Base-by-base conservation (phyloP, 23 tunicate genomes). In the Phallusia fumigata region DNA sequence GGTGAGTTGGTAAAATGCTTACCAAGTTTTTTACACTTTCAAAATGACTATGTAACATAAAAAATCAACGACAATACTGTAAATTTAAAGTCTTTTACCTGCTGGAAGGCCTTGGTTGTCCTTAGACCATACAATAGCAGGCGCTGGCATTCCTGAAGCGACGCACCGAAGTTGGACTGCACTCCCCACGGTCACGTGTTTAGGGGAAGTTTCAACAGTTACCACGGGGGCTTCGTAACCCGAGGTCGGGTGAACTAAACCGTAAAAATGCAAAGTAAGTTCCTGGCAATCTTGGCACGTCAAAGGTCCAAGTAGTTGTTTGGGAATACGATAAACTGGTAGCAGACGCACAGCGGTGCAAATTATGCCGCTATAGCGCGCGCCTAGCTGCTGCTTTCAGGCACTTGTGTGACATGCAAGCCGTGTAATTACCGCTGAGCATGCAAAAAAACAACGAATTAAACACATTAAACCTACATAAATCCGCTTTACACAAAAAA, bases 111-210 rank as follows among this genome's bases (percentile, higher is more conserved):
- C 65, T 40, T 74, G 85, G 35, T 84, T 80, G 0, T 33, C 73
- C 80, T 87, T 87, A 13, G 88, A 74, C 97, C 97, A 92, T 72
- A 18, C 69, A 1, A 87, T 74, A 19, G 19, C 33, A 32, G 97
- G 97, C 19, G 65, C 53, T 6, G 97, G 97, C 19, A 34, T 26
- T 12, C 97, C 97, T 33, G 85, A 47, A 24, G 97, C 89, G 16
- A 49, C 76, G 73, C 97, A 92, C 30, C 80, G 72, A 0, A 92
- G 49, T 69, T 84, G 77, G 3, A 83, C 86, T 34, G 33, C 53
- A 32, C 52, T 80, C 3, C 88, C 91, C 19, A 65, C 65, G n/a
- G 75, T 80, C 21, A 78, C 97, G 15, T 69, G 74, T 5, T 84
- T 64, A 10, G 34, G 30, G 26, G 86, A 22, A n/a, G 78, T 33